These are phyloP conservation scores for Amiota mariae DNA, from an alignment of 2,888 invertebrate species.

Conservation along the genomic window DNA sequence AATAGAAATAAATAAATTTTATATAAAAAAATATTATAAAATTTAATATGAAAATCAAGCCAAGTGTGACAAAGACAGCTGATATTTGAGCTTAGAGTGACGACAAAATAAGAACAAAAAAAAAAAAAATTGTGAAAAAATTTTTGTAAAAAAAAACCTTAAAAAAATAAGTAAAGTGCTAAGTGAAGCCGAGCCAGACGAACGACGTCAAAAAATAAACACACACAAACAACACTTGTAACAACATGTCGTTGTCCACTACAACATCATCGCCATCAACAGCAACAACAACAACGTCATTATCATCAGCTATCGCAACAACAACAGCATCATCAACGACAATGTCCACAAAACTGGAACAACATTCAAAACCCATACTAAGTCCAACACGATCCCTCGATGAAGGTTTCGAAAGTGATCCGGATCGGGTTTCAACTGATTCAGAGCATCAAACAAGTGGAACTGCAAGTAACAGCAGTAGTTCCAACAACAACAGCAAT, in stretches of 20 bases:
- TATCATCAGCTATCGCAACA: slow-evolving; percentile 24
- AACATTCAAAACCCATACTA: slow-evolving; percentile 73
- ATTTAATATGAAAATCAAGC: slow-evolving; percentile 25
- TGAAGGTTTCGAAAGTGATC: slow-evolving; percentile 75
- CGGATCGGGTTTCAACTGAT: slow-evolving; percentile 74
- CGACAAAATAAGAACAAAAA: slow-evolving; percentile 13
- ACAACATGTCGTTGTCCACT: slow-evolving; percentile 36
- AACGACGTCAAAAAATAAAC: slow-evolving; percentile 50
- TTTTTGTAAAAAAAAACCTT: slow-evolving; percentile 1
- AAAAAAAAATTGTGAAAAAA: slow-evolving; percentile 13
- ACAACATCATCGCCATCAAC: slow-evolving; percentile 13
- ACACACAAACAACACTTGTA: slow-evolving; percentile 16
- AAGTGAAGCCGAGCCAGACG: slow-evolving; percentile 24
- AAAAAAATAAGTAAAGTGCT: slow-evolving; percentile 13
- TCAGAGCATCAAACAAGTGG: slow-evolving; percentile 72
- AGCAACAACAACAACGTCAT: slow-evolving; percentile 34
- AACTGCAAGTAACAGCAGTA: slow-evolving; percentile 48
- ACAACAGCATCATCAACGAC: slow-evolving; percentile 41
- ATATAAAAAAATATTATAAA: slow-evolving; percentile 25
- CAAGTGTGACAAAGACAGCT: slow-evolving; percentile 34
- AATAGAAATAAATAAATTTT: slow-evolving; percentile 32
- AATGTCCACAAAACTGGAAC: slow-evolving; percentile 69
- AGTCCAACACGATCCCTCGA: slow-evolving; percentile 74
- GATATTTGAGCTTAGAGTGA: slow-evolving; percentile 28
- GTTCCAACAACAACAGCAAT: slow-evolving; percentile 29